A percentile compares a stretch with the other conserved stretches of the same genome.
These are phyloP conservation scores for Lasioglossum villosulum DNA, from an alignment of 2,888 invertebrate species.

Conservation along the genomic window DNA sequence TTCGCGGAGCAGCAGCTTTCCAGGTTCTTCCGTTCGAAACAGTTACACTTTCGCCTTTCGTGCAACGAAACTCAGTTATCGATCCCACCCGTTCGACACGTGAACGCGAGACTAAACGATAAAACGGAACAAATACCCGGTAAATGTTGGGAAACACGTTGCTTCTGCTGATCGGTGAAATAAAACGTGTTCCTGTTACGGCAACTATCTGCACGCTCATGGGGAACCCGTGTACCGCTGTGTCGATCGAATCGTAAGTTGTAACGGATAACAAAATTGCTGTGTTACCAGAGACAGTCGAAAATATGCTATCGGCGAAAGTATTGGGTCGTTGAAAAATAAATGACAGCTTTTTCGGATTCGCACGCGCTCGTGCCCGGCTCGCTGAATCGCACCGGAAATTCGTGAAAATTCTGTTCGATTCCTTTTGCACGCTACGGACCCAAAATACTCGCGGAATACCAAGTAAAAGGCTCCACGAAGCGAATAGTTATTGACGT, in stretches of 20 bases:
- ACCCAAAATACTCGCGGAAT: neutral
- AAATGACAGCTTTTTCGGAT: constrained; percentile 9
- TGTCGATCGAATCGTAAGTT: constrained; percentile 13
- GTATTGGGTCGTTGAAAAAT: constrained; percentile 9
- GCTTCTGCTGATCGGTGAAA: constrained; percentile 16
- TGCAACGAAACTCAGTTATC: neutral
- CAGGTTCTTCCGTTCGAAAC: neutral
- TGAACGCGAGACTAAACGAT: neutral
- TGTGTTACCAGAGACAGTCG: neutral
- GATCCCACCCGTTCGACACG: neutral
- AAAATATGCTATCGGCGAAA: constrained; percentile 4
- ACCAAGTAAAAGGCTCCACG: neutral
- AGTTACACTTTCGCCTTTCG: constrained; percentile 10
- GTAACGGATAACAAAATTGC: constrained; percentile 16
- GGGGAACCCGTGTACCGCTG: neutral
- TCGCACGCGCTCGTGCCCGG: neutral
- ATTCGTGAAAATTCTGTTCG: neutral
- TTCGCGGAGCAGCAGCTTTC: neutral
- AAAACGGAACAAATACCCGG: constrained; percentile 9
- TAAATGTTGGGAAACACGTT: constrained; percentile 18
- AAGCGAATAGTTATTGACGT: neutral
- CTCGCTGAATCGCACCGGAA: neutral
- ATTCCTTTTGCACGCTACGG: neutral
- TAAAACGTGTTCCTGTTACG: constrained; percentile 18
- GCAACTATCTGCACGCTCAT: constrained; percentile 6